Evolutionary conservation across 2,113 vertebrate species (phyloP).

Genomic region (Myanophis thanlyinensis): DNA sequence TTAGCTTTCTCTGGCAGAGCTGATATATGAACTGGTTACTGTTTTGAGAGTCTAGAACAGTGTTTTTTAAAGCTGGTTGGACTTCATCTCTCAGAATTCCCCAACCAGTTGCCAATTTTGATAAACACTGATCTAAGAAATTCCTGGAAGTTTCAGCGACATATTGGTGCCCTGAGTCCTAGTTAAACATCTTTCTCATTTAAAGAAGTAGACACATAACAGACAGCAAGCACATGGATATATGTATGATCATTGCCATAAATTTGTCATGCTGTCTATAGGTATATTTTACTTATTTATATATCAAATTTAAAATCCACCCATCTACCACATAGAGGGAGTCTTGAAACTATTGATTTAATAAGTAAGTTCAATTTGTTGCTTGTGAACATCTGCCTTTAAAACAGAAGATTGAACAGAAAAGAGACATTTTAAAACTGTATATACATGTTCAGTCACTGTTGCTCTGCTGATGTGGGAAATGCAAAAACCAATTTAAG

Average conservation of each 20-base stretch:
- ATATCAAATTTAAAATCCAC: neutral
- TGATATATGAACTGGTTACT: neutral
- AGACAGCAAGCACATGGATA: neutral
- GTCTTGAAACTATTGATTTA: neutral
- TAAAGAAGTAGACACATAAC: neutral
- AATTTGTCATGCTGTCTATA: neutral
- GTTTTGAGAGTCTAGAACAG: neutral
- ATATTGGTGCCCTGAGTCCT: neutral
- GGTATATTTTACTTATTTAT: neutral
- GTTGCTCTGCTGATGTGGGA: slow-evolving; percentile 14
- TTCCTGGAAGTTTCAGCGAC: neutral
- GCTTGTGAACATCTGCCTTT: neutral
- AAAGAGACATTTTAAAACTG: neutral
- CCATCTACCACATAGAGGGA: neutral
- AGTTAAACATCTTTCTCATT: neutral
- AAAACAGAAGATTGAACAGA: neutral
- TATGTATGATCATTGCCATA: neutral
- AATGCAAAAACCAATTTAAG: slow-evolving; percentile 24
- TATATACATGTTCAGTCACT: slow-evolving; percentile 10
- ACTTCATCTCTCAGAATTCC: neutral
- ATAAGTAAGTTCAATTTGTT: neutral
- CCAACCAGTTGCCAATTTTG: neutral
- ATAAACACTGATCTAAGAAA: neutral
- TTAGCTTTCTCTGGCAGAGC: neutral
- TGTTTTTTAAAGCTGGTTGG: neutral